These are phyloP conservation scores for Eulithis prunata DNA, from an alignment of 2,888 invertebrate species.

Conservation along the genomic window DNA sequence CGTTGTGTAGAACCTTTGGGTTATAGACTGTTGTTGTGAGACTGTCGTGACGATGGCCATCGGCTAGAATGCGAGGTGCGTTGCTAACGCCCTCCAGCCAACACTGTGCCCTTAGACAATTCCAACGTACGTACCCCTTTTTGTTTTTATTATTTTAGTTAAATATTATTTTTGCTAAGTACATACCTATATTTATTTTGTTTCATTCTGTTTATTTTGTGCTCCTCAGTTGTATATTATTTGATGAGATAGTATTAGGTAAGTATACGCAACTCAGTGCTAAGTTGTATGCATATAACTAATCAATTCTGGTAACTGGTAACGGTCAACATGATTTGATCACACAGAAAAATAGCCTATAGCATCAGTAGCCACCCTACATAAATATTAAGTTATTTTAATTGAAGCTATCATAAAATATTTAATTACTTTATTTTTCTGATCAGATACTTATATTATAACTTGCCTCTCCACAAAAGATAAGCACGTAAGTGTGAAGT, in stretches of 20 bases:
- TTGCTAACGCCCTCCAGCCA: conserved; percentile 82
- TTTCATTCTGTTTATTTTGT: conserved; percentile 43
- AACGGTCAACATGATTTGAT: no score
- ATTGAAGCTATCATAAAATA: neutral
- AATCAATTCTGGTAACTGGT: no score
- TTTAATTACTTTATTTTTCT: neutral
- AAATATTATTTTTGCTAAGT: conserved; percentile 42
- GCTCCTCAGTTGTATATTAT: conserved; percentile 22
- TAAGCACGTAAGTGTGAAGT: neutral
- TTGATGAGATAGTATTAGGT: no score
- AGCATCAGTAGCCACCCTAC: no score
- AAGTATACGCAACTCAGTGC: no score
- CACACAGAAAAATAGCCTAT: no score
- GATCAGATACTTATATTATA: neutral
- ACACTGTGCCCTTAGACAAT: conserved; percentile 80
- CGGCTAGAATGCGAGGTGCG: conserved; percentile 84
- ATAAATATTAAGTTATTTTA: no score
- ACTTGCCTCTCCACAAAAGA: neutral
- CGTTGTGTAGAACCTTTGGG: conserved; percentile 82
- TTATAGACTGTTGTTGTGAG: conserved; percentile 76
- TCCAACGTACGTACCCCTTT: conserved; percentile 80
- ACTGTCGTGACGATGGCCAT: conserved; percentile 82
- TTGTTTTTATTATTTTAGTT: conserved; percentile 62
- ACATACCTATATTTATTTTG: conserved; percentile 27
- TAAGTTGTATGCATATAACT: no score